Evolutionary conservation across 2,797 vertebrate species (phyloP).

Genomic region (Gambusia yucatana): DNA sequence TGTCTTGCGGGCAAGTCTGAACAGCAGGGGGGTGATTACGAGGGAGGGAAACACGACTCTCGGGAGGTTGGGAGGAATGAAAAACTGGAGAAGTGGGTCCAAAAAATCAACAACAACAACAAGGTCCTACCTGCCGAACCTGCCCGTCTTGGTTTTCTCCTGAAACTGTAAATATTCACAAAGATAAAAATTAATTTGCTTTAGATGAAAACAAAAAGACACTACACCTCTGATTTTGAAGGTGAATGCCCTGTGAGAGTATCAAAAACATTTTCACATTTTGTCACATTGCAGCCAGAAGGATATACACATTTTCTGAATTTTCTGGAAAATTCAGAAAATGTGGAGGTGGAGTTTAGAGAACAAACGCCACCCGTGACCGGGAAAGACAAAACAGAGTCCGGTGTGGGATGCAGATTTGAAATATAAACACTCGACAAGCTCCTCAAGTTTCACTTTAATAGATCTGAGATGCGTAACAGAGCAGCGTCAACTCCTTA

Average conservation of each 20-base stretch:
- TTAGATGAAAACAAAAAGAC: background rate
- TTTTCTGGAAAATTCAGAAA: background rate
- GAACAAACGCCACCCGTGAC: background rate
- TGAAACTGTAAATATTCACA: slow-evolving; percentile 66
- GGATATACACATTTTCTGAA: background rate
- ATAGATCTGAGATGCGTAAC: too few relatives aligned
- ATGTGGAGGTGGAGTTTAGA: background rate
- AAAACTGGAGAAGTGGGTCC: slow-evolving; percentile 13
- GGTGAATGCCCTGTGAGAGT: background rate
- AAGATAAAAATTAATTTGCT: slow-evolving; percentile 18
- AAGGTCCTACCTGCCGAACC: slow-evolving; percentile 75
- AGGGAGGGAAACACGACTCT: background rate
- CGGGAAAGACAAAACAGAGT: too few relatives aligned
- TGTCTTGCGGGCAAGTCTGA: slow-evolving; percentile 8
- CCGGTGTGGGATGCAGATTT: too few relatives aligned
- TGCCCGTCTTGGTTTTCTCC: slow-evolving; percentile 63
- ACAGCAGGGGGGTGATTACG: slow-evolving; percentile 8
- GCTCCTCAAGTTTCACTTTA: too few relatives aligned
- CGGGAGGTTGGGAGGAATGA: background rate
- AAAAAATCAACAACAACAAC: background rate
- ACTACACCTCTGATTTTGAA: background rate
- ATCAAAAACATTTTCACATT: background rate
- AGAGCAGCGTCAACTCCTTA: too few relatives aligned
- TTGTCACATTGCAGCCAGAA: background rate
- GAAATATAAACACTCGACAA: too few relatives aligned